A percentile compares a stretch with the other conserved stretches of the same genome.
phyloP scores from a whole-genome alignment of 2,113 vertebrate species.

The Lophotis ruficrista region DNA sequence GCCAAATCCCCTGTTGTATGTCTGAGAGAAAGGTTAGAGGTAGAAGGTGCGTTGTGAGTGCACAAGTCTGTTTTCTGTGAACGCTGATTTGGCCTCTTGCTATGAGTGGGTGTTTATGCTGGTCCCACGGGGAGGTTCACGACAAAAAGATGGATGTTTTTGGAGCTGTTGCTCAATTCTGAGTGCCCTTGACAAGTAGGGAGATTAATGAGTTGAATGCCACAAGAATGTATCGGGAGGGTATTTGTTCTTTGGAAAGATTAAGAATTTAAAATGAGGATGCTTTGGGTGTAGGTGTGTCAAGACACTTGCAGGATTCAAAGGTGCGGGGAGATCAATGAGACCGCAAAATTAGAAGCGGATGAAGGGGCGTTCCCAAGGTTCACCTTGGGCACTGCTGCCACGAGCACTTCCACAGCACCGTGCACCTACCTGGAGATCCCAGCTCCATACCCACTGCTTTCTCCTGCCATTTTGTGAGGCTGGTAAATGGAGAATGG shows the following conservation, averaged over 20 bases:
- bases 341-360: not conserved
- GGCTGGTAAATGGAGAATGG: not conserved
- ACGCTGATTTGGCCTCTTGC: not conserved
- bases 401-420: not conserved
- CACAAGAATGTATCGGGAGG: not conserved
- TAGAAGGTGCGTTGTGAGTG: not conserved
- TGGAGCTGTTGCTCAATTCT: not conserved
- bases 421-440: not conserved
- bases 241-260: conserved; percentile 8
- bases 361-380: not conserved
- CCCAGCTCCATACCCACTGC: not conserved
- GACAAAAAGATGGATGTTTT: conserved; percentile 32
- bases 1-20: not conserved
- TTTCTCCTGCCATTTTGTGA: not conserved
- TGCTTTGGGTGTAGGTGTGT: not conserved
- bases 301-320: not conserved
- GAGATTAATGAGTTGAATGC: conserved; percentile 40
- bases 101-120: not conserved
- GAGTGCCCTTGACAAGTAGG: not conserved
- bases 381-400: not conserved
- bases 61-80: not conserved
- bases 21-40: not conserved
- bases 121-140: not conserved
- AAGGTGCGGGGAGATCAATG: not conserved
- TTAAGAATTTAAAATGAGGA: conserved; percentile 18